Conservation (phyloP, 1,140 invertebrate species). For the Marisa cornuarietis region DNA sequence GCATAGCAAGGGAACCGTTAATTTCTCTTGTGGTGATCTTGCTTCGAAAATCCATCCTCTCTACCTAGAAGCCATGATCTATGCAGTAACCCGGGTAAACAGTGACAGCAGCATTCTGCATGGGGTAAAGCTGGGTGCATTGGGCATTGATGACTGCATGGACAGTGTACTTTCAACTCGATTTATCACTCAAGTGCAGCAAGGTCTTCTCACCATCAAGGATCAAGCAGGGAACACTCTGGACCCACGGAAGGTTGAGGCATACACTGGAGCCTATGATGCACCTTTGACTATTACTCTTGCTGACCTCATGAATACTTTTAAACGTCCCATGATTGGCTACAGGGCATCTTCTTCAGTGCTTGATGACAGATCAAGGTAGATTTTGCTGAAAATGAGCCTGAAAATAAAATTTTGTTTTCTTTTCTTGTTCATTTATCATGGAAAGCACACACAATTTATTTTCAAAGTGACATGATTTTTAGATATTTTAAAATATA, state of each 20-base stretch:
- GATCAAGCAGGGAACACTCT: constrained; percentile 40
- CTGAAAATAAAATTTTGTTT: too few relatives aligned
- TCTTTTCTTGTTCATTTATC: too few relatives aligned
- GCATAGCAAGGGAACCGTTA: constrained; percentile 38
- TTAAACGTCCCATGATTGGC: constrained; percentile 80
- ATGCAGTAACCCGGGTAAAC: constrained; percentile 80
- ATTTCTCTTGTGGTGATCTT: constrained; percentile 44
- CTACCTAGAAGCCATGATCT: constrained; percentile 83
- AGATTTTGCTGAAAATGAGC: constrained; percentile 19
- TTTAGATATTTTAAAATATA: too few relatives aligned
- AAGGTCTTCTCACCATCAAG: constrained; percentile 35
- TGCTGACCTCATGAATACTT: constrained; percentile 63
- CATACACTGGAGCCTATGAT: constrained; percentile 46
- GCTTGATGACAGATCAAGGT: constrained; percentile 14
- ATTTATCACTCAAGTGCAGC: constrained; percentile 41
- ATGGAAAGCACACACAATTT: too few relatives aligned
- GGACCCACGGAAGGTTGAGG: constrained; percentile 48
- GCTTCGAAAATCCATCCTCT: constrained; percentile 66
- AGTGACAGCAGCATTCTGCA: constrained; percentile 65
- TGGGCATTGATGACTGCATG: constrained; percentile 60
- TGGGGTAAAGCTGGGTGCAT: constrained; percentile 73
- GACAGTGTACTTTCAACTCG: constrained; percentile 30
- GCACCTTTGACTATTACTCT: constrained; percentile 41
- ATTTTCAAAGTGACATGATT: too few relatives aligned
- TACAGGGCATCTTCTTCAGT: constrained; percentile 72